phyloP scores from a whole-genome alignment of 1,140 invertebrate species.

The Lordiphosa mommai region DNA sequence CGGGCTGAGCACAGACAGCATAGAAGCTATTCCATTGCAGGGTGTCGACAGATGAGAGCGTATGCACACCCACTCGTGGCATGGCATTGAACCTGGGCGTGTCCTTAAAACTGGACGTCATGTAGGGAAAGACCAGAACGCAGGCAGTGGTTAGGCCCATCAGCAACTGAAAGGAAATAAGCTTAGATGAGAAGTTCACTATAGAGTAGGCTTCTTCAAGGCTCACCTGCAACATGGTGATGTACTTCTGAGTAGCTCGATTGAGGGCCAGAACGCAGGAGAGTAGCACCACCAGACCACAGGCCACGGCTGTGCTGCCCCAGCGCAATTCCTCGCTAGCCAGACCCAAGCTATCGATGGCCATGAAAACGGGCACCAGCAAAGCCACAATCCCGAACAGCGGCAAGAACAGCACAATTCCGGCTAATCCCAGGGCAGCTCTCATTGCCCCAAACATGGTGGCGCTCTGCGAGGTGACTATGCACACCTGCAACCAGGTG shows the following conservation, averaged over 20 bases:
- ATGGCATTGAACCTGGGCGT: slow-evolving; percentile 62
- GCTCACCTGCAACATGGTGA: slow-evolving; percentile 84
- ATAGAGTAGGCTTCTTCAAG: neutral
- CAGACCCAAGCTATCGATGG: slow-evolving; percentile 85
- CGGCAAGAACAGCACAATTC: slow-evolving; percentile 88
- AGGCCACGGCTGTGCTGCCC: slow-evolving; percentile 81
- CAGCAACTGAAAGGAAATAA: slow-evolving; percentile 35
- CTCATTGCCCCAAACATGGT: slow-evolving; percentile 89
- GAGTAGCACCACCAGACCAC: slow-evolving; percentile 81
- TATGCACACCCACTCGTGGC: slow-evolving; percentile 31
- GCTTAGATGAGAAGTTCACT: neutral
- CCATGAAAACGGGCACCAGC: slow-evolving; percentile 86
- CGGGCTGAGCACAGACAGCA: slow-evolving; percentile 85
- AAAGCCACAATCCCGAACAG: slow-evolving; percentile 87
- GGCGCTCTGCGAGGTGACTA: slow-evolving; percentile 88
- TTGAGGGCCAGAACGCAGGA: slow-evolving; percentile 85
- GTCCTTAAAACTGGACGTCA: slow-evolving; percentile 80
- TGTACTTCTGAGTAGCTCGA: slow-evolving; percentile 83
- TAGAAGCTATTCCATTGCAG: slow-evolving; percentile 86
- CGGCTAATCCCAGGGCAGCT: slow-evolving; percentile 87
- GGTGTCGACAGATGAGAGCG: slow-evolving; percentile 32
- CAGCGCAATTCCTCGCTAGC: slow-evolving; percentile 84
- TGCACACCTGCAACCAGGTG: slow-evolving; percentile 92
- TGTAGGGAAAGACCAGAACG: slow-evolving; percentile 81
- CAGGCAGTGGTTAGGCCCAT: slow-evolving; percentile 78